Conservation (phyloP, 2,888 invertebrate species). For the Rhogogaster chlorosoma region DNA sequence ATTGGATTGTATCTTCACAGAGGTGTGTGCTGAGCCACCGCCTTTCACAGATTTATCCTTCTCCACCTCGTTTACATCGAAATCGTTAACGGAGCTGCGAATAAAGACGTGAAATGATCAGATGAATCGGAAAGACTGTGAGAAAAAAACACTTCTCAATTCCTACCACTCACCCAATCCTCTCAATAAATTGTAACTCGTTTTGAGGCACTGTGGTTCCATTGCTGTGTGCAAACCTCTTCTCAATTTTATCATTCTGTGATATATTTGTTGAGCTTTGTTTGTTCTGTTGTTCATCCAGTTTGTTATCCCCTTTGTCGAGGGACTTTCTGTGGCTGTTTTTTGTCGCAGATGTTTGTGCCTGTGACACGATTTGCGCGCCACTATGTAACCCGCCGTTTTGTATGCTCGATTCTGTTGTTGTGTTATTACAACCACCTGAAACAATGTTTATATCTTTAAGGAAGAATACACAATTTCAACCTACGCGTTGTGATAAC, state of each 20-base stretch:
- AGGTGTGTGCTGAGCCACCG: slow-evolving; percentile 65
- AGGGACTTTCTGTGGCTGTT: slow-evolving; percentile 81
- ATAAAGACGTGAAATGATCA: slow-evolving; percentile 49
- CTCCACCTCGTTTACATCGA: slow-evolving; percentile 78
- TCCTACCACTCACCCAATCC: slow-evolving; percentile 71
- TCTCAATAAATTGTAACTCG: slow-evolving; percentile 79
- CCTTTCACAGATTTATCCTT: slow-evolving; percentile 77
- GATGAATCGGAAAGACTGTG: neutral
- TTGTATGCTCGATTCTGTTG: slow-evolving; percentile 71
- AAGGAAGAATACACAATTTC: neutral
- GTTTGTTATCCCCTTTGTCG: slow-evolving; percentile 78
- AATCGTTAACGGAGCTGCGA: slow-evolving; percentile 78
- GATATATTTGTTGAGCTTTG: slow-evolving; percentile 71
- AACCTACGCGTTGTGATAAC: no score
- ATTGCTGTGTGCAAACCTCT: slow-evolving; percentile 77
- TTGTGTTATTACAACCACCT: slow-evolving; percentile 66
- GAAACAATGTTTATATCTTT: neutral
- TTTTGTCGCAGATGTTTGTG: slow-evolving; percentile 74
- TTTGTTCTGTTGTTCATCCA: slow-evolving; percentile 73
- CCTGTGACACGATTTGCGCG: slow-evolving; percentile 68
- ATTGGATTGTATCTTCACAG: slow-evolving; percentile 75
- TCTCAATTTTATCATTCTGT: slow-evolving; percentile 74
- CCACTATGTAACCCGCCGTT: slow-evolving; percentile 74
- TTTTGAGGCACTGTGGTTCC: slow-evolving; percentile 75
- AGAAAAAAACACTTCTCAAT: neutral